These are phyloP conservation scores for Scaptomyza montana DNA, from an alignment of 1,140 invertebrate genomes.

Conservation along the genomic window DNA sequence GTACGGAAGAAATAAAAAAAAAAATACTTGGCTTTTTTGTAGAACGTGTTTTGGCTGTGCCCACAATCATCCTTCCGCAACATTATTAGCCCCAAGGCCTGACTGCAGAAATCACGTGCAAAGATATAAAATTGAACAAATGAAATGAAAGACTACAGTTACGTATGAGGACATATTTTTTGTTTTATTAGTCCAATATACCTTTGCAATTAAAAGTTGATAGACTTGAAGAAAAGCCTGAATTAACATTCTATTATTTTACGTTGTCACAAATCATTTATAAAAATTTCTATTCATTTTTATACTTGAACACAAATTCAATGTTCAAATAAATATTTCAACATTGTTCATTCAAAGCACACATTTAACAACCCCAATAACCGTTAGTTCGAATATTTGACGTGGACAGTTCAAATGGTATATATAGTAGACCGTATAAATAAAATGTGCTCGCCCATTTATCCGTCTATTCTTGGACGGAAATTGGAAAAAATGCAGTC, in stretches of 20 bases:
- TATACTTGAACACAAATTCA: too few relatives aligned
- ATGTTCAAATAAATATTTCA: background rate
- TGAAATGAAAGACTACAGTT: too few relatives aligned
- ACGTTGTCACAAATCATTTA: too few relatives aligned
- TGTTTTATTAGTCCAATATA: too few relatives aligned
- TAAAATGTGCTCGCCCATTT: background rate
- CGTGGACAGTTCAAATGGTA: conserved; percentile 3
- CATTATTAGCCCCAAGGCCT: conserved; percentile 28
- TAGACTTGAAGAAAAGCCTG: too few relatives aligned
- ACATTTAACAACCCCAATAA: conserved; percentile 1
- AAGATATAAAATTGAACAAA: background rate
- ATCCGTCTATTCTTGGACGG: conserved; percentile 40
- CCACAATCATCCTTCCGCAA: conserved; percentile 47
- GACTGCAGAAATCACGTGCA: background rate
- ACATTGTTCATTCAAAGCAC: background rate
- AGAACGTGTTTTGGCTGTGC: conserved; percentile 49
- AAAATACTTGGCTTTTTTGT: conserved; percentile 52
- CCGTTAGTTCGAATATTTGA: conserved; percentile 1
- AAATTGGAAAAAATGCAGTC: conserved; percentile 69
- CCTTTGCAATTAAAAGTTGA: too few relatives aligned
- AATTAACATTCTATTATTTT: too few relatives aligned
- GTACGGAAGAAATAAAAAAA: conserved; percentile 38
- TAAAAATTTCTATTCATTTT: too few relatives aligned
- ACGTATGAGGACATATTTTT: too few relatives aligned
- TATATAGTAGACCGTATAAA: background rate